Evolutionary conservation across 2,113 vertebrate species (phyloP).

Genomic region (Gracilinanus agilis): DNA sequence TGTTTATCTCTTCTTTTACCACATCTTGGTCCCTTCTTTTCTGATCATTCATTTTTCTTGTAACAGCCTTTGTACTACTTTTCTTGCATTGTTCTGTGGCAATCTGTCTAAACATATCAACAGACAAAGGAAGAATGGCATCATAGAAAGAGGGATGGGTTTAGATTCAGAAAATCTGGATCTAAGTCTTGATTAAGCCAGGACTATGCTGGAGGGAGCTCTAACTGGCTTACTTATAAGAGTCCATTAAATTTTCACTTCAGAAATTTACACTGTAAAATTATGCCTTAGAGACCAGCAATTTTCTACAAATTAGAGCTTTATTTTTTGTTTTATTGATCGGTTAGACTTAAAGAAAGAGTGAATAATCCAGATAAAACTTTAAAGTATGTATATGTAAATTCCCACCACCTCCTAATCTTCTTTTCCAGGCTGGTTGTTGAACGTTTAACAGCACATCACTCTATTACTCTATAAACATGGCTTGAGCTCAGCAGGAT

Average conservation of each 20-base stretch:
- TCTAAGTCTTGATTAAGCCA: not conserved
- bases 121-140: not conserved
- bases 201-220: not conserved
- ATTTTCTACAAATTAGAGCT: not conserved
- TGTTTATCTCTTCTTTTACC: not conserved
- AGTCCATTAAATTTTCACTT: not conserved
- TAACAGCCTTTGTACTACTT: not conserved
- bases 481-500: not conserved
- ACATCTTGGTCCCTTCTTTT: not conserved
- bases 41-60: not conserved
- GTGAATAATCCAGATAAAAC: not conserved
- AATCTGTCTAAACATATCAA: not conserved
- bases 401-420: not conserved
- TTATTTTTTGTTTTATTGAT: not conserved
- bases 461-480: not conserved
- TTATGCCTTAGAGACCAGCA: not conserved
- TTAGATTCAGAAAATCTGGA: not conserved
- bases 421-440: not conserved
- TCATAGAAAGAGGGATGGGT: not conserved
- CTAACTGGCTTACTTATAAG: not conserved
- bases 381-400: not conserved
- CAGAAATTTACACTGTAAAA: not conserved
- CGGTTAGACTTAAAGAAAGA: not conserved
- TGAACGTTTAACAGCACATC: not conserved
- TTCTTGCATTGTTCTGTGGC: not conserved